Conservation (phyloP, 2,113 vertebrate species). For the Tragelaphus strepsiceros region DNA sequence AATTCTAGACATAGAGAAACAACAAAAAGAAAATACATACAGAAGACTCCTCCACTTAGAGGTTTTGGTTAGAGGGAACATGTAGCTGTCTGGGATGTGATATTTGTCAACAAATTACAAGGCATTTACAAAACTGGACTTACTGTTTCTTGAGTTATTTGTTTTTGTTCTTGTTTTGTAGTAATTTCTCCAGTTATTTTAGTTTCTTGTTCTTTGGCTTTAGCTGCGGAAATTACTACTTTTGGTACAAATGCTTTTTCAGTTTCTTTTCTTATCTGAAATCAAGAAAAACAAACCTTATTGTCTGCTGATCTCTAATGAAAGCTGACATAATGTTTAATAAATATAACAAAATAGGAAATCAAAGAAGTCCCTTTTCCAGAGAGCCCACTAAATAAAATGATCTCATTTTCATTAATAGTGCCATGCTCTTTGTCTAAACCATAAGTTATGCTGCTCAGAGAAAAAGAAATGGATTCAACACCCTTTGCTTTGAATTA, state of each 20-base stretch:
- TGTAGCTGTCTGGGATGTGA: background rate
- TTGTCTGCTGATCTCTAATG: background rate
- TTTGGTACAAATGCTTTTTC: slow-evolving; percentile 82
- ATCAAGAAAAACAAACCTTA: slow-evolving; percentile 70
- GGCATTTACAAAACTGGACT: slow-evolving; percentile 59
- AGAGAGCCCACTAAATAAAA: background rate
- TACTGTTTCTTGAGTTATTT: slow-evolving; percentile 82
- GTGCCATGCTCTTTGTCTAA: background rate
- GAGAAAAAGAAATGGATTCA: background rate
- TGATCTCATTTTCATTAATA: background rate
- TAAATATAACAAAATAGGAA: background rate
- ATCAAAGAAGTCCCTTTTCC: background rate
- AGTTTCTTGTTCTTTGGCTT: slow-evolving; percentile 76
- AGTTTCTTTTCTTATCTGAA: slow-evolving; percentile 85
- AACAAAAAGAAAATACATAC: background rate
- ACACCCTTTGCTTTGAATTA: background rate
- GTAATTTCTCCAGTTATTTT: slow-evolving; percentile 82
- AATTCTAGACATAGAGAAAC: background rate
- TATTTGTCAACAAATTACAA: background rate
- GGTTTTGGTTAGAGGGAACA: background rate
- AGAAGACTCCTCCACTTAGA: background rate
- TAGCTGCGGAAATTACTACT: slow-evolving; percentile 82
- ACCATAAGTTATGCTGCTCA: background rate
- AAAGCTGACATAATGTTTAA: background rate
- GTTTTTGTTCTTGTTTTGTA: slow-evolving; percentile 80